These are phyloP conservation scores for Pachycephala philippinensis DNA, from an alignment of 2,113 vertebrate genomes.

Conservation along the genomic window DNA sequence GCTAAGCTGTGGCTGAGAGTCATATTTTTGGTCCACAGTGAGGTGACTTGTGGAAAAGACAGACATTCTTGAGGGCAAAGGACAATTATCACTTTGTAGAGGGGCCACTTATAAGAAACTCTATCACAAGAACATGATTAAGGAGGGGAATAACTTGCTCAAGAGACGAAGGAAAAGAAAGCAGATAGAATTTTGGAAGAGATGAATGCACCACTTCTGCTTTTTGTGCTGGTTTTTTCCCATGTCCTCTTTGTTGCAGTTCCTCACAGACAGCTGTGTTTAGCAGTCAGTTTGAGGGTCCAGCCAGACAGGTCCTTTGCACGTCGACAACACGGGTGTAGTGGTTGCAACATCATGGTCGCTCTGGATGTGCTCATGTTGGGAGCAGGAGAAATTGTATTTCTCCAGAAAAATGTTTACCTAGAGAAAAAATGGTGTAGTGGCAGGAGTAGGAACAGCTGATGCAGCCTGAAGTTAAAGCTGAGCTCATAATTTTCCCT, in stretches of 20 bases:
- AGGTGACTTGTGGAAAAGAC: neutral
- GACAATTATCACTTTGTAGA: neutral
- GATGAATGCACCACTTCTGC: neutral
- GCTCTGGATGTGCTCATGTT: neutral
- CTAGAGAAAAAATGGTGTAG: neutral
- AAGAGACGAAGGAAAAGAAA: neutral
- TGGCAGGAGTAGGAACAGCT: neutral
- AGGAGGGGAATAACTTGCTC: neutral
- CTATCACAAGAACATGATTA: neutral
- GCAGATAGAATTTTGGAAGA: neutral
- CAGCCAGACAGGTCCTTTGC: neutral
- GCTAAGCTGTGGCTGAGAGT: neutral
- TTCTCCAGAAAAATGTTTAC: neutral
- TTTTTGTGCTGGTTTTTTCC: neutral
- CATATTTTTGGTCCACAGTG: neutral
- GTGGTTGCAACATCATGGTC: neutral
- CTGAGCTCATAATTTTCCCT: neutral
- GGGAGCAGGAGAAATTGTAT: neutral
- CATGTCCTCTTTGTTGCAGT: neutral
- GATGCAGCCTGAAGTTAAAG: neutral
- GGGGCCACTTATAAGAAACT: neutral
- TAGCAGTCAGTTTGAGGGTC: neutral
- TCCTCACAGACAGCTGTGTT: fast-evolving
- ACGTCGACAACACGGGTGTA: neutral
- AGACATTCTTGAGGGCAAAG: neutral